Evolutionary conservation across 2,797 vertebrate genomes (phyloP).

Genomic region (Premnoplex brunnescens): DNA sequence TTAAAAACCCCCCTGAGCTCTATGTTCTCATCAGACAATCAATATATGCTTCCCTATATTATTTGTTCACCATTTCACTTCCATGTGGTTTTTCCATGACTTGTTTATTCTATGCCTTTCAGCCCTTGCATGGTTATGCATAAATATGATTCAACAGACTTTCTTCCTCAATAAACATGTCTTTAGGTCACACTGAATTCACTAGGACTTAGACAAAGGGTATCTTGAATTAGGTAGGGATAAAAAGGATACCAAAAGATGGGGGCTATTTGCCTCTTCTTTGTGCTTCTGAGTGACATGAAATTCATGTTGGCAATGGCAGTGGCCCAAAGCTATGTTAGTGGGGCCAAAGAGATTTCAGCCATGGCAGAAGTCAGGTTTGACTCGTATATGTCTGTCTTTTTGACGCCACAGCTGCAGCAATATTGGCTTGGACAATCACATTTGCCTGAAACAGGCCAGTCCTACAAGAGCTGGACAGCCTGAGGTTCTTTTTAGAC

Average conservation of each 20-base stretch:
- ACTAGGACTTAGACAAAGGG: not conserved
- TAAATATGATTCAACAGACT: not conserved
- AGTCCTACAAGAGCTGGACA: not conserved
- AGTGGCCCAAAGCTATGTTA: not conserved
- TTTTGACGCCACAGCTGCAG: not conserved
- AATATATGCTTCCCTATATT: not conserved
- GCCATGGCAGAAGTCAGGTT: not conserved
- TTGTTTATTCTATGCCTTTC: not conserved
- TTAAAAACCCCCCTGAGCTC: not conserved
- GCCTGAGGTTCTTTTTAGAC: not conserved
- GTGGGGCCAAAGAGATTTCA: not conserved
- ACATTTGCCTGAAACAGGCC: not conserved
- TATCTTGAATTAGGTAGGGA: not conserved
- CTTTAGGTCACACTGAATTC: not conserved
- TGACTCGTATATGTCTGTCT: rapidly evolving
- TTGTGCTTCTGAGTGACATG: not conserved
- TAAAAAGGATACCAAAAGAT: not conserved
- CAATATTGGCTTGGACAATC: not conserved
- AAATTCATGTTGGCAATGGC: not conserved
- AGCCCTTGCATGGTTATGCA: not conserved
- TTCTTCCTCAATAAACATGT: not conserved
- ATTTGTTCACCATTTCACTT: not conserved
- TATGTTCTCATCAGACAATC: not conserved
- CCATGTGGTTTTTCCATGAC: not conserved
- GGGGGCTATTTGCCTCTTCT: not conserved